Percentiles rank a stretch among this genome's conserved stretches.
Conservation (phyloP, 2,797 vertebrate genomes). For the Chelon labrosus region DNA sequence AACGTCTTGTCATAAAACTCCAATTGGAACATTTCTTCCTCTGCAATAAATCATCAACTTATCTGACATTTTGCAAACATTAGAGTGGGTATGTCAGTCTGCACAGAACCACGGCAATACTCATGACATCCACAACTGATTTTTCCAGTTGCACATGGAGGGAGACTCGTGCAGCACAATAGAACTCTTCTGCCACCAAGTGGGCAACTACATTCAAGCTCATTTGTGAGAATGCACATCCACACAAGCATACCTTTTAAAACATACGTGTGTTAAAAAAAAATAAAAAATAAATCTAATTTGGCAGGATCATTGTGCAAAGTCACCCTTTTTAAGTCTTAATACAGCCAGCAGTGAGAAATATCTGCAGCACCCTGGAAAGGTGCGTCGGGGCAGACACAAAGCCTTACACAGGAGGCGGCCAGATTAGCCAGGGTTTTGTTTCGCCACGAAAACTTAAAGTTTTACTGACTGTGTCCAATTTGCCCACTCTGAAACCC, state of each 20-base stretch:
- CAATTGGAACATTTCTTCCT: conserved; percentile 33
- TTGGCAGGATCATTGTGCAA: conserved; percentile 54
- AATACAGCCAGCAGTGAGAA: conserved; percentile 39
- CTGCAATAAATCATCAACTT: conserved; percentile 36
- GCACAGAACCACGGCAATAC: conserved; percentile 28
- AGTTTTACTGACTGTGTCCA: conserved; percentile 66
- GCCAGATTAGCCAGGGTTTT: conserved; percentile 62
- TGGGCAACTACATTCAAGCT: conserved; percentile 52
- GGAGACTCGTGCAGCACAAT: conserved; percentile 3
- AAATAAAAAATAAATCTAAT: conserved; percentile 21
- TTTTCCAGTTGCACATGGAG: conserved; percentile 1
- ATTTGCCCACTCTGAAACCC: conserved; percentile 59
- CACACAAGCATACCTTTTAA: conserved; percentile 5
- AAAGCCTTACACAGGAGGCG: conserved; percentile 37
- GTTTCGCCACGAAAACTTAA: conserved; percentile 62
- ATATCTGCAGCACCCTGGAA: conserved; percentile 28
- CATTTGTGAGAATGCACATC: not conserved
- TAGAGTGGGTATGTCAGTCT: conserved; percentile 39
- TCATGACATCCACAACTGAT: conserved; percentile 50
- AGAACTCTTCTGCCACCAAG: conserved; percentile 85
- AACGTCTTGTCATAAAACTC: conserved; percentile 37
- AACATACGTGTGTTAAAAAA: not conserved
- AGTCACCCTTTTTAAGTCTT: conserved; percentile 44
- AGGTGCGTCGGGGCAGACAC: conserved; percentile 45
- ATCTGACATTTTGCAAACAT: conserved; percentile 51